Percentiles rank a stretch among this genome's conserved stretches.
Conservation (phyloP, 2,113 vertebrate genomes). For the Hippopotamus amphibius region DNA sequence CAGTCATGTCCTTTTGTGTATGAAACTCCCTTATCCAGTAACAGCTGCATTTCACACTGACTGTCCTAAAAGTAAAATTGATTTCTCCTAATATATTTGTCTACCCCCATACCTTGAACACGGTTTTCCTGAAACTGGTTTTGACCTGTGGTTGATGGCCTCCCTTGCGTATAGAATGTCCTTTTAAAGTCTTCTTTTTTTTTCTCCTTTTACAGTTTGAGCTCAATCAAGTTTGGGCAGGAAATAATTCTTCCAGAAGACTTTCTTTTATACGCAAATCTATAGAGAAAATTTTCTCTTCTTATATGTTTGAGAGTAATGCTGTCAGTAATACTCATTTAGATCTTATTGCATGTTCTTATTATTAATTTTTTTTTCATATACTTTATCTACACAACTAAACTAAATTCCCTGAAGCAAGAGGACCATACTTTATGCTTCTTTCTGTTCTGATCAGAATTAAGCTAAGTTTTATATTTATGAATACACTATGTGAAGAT, state of each 20-base stretch:
- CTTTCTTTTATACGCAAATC: neutral
- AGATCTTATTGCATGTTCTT: neutral
- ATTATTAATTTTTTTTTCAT: neutral
- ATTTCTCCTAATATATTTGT: neutral
- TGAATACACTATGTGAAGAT: neutral
- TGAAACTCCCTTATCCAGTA: neutral
- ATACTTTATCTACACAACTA: neutral
- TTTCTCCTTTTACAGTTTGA: neutral
- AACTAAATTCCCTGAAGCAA: neutral
- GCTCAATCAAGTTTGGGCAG: neutral
- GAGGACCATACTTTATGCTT: neutral
- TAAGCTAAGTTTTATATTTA: neutral
- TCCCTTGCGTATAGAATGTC: neutral
- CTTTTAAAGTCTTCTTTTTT: neutral
- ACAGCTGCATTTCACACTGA: neutral
- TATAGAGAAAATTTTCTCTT: neutral
- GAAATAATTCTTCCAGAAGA: neutral
- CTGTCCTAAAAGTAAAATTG: neutral
- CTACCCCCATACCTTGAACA: neutral
- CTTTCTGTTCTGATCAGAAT: neutral
- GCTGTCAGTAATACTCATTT: neutral
- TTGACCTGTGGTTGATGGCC: neutral
- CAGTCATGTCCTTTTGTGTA: neutral
- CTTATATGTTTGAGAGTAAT: neutral
- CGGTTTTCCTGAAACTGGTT: neutral